Evolutionary conservation across 2,113 vertebrate genomes (phyloP), one percentile per base, ranked within the genome.

Genomic region (Austrofundulus limnaeus): DNA sequence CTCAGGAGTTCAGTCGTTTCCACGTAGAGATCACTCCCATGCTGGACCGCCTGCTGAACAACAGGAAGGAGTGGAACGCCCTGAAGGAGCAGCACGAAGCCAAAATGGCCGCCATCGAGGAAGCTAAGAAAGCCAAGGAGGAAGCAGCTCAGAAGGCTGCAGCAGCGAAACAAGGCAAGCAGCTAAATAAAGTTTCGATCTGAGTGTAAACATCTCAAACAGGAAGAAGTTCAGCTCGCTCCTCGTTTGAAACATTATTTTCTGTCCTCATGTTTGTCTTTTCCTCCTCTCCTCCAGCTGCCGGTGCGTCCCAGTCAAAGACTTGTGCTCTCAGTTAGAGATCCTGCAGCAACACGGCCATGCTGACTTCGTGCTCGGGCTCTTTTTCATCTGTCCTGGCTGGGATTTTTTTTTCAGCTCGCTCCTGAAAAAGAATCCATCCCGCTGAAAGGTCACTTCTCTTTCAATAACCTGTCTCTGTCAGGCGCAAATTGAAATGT

Each of bases 1-100:
- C 2, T 1, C 75, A 94, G 92, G 93, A 94, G 90, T 94, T 94
- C 85, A 93, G 92, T 4, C 90, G 92, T 10, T 93, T 94, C 86
- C 93, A 94, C 0, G 82, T 82, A 59, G 82, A 93, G 87, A 93
- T 94, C 83, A 93, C 92, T 0, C 92, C 92, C 24, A 94, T 94
- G 93, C 77, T 92, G 74, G 91, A 92, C 0, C 90, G 93, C 11
- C 88, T 93, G 50, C 4, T 92, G 54, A 93, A 93, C 89, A 94
- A 94, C 92, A 88, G 93, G 76, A 93, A 92, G 77, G 91, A 94
- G 84, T 93, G 93, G 93, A 93, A 92, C 28, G 90, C 89, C 17
- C 72, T 91, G 70, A 92, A 93, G 79, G 92, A 93, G 81, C 50
- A n/a, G 54, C 75, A 93, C 4, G 92, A 94, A 14, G 92, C 88